Evolutionary conservation across 2,888 invertebrate genomes (phyloP).

Genomic region (Drosophila demipolita): DNA sequence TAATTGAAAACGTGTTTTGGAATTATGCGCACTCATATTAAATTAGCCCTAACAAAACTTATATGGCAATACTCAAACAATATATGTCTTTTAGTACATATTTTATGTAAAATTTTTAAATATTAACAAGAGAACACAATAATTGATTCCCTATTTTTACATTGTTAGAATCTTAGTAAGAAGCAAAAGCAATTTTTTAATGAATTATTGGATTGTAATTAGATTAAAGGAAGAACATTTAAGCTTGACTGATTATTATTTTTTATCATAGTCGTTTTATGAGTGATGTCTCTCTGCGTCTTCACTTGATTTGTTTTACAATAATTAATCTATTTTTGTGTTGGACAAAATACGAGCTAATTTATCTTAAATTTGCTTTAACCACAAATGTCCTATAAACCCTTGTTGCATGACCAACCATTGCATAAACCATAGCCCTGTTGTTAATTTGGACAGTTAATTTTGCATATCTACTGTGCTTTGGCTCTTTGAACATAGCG

Average conservation of each 20-base stretch:
- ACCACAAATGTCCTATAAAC: neutral
- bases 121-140: neutral
- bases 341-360: neutral
- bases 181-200: no score
- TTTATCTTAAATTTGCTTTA: no score
- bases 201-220: no score
- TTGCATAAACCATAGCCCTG: neutral
- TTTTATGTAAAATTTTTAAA: neutral
- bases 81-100: neutral
- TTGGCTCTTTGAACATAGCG: neutral
- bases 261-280: no score
- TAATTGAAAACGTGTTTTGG: constrained; percentile 82
- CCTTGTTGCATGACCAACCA: neutral
- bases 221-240: no score
- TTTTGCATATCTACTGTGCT: constrained; percentile 1
- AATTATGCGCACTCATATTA: constrained; percentile 48
- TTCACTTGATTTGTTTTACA: neutral
- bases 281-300: neutral
- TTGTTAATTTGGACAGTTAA: neutral
- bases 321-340: neutral
- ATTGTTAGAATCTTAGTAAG: no score
- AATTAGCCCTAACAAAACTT: constrained; percentile 48
- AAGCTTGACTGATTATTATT: no score
- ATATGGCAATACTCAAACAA: neutral
- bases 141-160: neutral